These are phyloP conservation scores for Caranx ignobilis DNA, from an alignment of 2,113 vertebrate species.

Conservation along the genomic window DNA sequence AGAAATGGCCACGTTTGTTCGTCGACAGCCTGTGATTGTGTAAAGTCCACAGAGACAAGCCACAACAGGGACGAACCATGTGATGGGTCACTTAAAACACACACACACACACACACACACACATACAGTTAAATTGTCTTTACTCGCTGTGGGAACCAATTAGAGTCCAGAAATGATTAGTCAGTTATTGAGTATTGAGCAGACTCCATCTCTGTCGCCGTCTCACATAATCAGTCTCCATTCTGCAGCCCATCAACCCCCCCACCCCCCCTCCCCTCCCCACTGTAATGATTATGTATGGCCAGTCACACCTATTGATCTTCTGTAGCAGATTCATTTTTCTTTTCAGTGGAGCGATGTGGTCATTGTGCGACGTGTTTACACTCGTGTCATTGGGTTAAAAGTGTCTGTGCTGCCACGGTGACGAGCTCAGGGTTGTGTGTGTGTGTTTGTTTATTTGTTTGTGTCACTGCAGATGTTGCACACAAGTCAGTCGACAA, in stretches of 20 bases:
- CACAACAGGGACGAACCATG: not conserved
- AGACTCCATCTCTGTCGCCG: not conserved
- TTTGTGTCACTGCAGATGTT: not conserved
- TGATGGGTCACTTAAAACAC: constrained; percentile 11
- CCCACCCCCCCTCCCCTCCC: constrained; percentile 3
- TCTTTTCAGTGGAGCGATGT: not conserved
- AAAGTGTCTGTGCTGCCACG: not conserved
- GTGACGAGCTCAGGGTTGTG: not conserved
- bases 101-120: not conserved
- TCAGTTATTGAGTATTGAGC: not conserved
- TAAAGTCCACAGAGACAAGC: not conserved
- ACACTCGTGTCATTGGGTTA: not conserved
- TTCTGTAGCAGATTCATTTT: constrained; percentile 13
- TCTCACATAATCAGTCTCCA: constrained; percentile 61
- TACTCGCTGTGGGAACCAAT: not conserved
- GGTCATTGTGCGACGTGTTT: not conserved
- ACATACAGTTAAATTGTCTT: constrained; percentile 5
- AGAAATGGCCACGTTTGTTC: not conserved
- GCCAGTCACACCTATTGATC: constrained; percentile 39
- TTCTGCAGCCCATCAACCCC: constrained; percentile 47
- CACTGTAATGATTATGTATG: constrained; percentile 56
- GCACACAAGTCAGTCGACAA: not conserved
- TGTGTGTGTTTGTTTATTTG: not conserved
- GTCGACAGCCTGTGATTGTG: not conserved
- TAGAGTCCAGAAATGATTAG: constrained; percentile 23